Percentiles rank a stretch among this genome's conserved stretches.
Conservation (phyloP, 1,140 invertebrate species). For the Hyphantria cunea region DNA sequence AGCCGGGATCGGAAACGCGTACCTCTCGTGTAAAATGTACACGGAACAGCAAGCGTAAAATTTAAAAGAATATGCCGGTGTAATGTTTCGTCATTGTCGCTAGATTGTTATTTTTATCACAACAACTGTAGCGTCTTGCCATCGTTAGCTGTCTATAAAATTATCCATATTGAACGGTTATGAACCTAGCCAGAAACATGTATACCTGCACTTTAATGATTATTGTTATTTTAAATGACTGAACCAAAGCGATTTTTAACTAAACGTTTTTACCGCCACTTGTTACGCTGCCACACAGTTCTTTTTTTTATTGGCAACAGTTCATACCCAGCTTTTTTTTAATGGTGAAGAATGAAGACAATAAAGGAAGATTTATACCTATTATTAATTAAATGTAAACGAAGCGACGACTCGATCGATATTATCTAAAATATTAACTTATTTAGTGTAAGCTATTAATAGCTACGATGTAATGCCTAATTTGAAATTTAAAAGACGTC, state of each 20-base stretch:
- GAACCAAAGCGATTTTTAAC: conserved; percentile 72
- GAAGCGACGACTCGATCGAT: conserved; percentile 69
- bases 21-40: no score
- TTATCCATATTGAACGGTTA: conserved; percentile 64
- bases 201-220: conserved; percentile 51
- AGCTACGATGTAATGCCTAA: conserved; percentile 40
- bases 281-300: conserved; percentile 67
- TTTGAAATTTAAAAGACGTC: conserved; percentile 30
- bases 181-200: conserved; percentile 60
- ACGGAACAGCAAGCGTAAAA: no score
- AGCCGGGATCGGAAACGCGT: no score
- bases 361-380: conserved; percentile 80
- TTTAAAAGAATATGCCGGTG: neutral
- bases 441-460: conserved; percentile 46
- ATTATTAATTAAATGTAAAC: conserved; percentile 71
- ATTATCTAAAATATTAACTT: conserved; percentile 68
- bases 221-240: conserved; percentile 61
- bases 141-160: conserved; percentile 34
- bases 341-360: conserved; percentile 77
- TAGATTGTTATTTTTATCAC: conserved; percentile 30
- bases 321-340: conserved; percentile 65
- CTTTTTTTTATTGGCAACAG: conserved; percentile 35
- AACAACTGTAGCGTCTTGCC: conserved; percentile 26
- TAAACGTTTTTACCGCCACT: conserved; percentile 69
- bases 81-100: neutral